phyloP scores from a whole-genome alignment of 2,888 invertebrate species.

The Meganola albula region DNA sequence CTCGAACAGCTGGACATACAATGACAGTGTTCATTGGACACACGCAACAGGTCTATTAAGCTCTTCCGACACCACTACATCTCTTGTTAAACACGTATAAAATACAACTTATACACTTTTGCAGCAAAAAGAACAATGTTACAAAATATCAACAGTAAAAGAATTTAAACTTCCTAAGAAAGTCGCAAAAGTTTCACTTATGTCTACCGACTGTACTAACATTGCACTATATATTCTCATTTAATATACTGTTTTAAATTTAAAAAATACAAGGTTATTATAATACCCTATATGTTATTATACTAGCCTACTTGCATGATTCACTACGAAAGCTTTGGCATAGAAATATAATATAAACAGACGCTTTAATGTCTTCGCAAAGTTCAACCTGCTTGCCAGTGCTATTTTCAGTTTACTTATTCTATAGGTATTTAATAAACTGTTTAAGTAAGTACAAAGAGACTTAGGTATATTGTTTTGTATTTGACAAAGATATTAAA shows the following conservation, averaged over 20 bases:
- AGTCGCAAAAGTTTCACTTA: too few species aligned
- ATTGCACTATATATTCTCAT: too few species aligned
- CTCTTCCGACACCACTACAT: conserved; percentile 46
- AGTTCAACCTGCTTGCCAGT: conserved; percentile 17
- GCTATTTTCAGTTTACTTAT: neutral
- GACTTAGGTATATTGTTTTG: too few species aligned
- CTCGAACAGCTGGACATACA: conserved; percentile 18
- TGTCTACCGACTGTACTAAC: too few species aligned
- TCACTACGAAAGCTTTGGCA: conserved; percentile 16
- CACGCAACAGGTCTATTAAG: conserved; percentile 64
- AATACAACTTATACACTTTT: conserved; percentile 14
- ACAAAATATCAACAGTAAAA: too few species aligned
- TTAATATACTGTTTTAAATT: too few species aligned
- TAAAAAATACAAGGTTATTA: too few species aligned
- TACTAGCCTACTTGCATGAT: conserved; percentile 17
- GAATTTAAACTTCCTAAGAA: too few species aligned
- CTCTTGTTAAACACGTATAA: conserved; percentile 39
- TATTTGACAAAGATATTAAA: too few species aligned
- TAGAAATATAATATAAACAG: conserved; percentile 23
- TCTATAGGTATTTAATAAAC: neutral
- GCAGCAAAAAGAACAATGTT: too few species aligned
- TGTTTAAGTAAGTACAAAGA: neutral
- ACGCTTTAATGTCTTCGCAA: conserved; percentile 16
- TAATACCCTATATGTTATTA: too few species aligned
- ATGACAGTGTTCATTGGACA: conserved; percentile 45